Evolutionary conservation across 2,113 vertebrate species (phyloP), one percentile per base, ranked within the genome.

Genomic region (Eudyptes chrysolophus): DNA sequence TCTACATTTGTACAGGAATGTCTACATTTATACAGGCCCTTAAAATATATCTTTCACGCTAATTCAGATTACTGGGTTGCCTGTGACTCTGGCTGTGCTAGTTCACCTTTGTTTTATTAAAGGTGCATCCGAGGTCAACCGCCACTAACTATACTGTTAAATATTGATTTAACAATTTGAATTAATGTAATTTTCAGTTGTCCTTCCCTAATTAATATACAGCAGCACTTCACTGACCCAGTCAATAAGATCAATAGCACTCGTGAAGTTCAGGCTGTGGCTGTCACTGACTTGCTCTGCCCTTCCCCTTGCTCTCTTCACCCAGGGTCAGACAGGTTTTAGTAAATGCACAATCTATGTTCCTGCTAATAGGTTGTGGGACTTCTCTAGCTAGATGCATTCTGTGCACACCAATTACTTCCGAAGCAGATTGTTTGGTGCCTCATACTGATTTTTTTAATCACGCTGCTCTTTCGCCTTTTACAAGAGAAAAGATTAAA

Each of bases 131-230:
- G 86, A 98, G 97, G 94, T 97, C 96, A 98, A 58, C 96, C 94
- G 93, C 96, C 83, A 92, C 89, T 98, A 98, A 97, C 81, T 92
- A 30, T 77, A 77, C 90, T 96, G 95, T 97, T 98, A 98, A 97
- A 98, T 98, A 98, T 98, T 98, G 98, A 98, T 98, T 98, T 97
- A 97, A 92, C 92, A 95, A 87, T 97, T 97, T 97, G 93, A 97
- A 97, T 98, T 95, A 97, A 98, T 97, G 87, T 92, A 97, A 97
- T 97, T 97, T 98, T 98, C 94, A 94, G 79, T 97, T 92, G 94
- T 97, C 89, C 48, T 95, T 95, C 79, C 84, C 83, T 97, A 51
- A 93, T 97, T 97, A 98, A 97, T 97, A 92, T 97, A 96, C 72
- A 94, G 75, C 66, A 94, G 89, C 90, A 97, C 92, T 97, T 95